Evolutionary conservation across 2,113 vertebrate species (phyloP), one percentile per base, ranked within the genome.

Genomic region (Fregetta grallaria): DNA sequence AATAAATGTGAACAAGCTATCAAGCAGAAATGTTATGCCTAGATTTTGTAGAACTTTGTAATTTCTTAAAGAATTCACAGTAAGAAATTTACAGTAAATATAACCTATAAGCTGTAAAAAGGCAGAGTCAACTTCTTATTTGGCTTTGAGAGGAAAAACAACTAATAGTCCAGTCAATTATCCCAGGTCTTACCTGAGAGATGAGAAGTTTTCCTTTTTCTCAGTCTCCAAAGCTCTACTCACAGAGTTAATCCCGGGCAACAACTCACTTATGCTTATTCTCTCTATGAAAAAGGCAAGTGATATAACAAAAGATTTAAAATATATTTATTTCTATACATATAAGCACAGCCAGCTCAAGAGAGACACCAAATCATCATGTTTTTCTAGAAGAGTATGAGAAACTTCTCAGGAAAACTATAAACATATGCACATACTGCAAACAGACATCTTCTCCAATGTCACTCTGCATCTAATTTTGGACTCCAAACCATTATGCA

Each of bases 401-500:
- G 80, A 93, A 85, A 89, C 59, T 95, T 92, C 90, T 96, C 45
- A 75, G 78, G 83, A 88, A 96, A 95, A 87, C 55, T 94, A 90
- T 59, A 85, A 96, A 83, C 70, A 92, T 38, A 72, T 72, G 94
- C 72, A 89, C 80, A 81, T 56, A 83, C 50, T 94, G 86, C 78
- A 96, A 96, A 81, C 71, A 95, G 47, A 84, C 49, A 91, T 94
- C 86, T 82, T 89, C 89, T 95, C 56, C 89, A 66, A 40, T 65
- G 52, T 32, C 66, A 56, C 36, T 96, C 87, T 97, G 88, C 49
- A 80, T 90, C 96, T 97, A 94, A 94, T 96, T 97, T 94, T 94
- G 94, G 38, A 68, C 49, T 87, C 61, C 65, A 93, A 95, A 87
- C 26, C 68, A 75, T 26, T 77, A 55, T 79, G 49, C 40, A 96